Percentiles rank a stretch among this genome's conserved stretches.
phyloP scores from a whole-genome alignment of 2,888 invertebrate species.

The Elegia similella region DNA sequence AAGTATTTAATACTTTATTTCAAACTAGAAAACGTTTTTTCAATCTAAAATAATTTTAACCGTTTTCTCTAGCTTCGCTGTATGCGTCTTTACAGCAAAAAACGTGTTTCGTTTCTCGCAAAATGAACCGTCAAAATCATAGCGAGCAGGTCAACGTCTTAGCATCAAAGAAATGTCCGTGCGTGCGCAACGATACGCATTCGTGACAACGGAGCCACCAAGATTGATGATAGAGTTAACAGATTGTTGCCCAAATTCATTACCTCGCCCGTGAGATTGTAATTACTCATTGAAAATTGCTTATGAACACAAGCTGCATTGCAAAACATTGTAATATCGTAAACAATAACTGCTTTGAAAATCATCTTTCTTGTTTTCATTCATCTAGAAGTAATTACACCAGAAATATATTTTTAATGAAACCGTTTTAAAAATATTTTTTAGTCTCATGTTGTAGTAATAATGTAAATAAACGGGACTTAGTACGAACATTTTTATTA shows the following conservation, averaged over 20 bases:
- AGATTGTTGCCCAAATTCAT: neutral
- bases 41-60: too few species aligned
- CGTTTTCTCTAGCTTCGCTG: neutral
- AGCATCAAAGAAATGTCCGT: neutral
- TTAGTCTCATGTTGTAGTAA: too few species aligned
- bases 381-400: too few species aligned
- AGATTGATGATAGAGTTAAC: neutral
- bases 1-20: too few species aligned
- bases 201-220: neutral
- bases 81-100: neutral
- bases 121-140: neutral
- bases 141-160: neutral
- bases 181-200: slow-evolving; percentile 6
- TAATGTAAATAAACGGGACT: too few species aligned
- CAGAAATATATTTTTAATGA: too few species aligned
- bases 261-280: neutral
- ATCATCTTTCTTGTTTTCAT: too few species aligned
- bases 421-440: too few species aligned
- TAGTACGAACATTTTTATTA: too few species aligned
- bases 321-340: neutral
- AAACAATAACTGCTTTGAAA: too few species aligned
- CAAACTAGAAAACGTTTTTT: too few species aligned
- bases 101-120: neutral
- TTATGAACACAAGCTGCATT: neutral
- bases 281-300: slow-evolving; percentile 1